Evolutionary conservation across 2,888 invertebrate genomes (phyloP).

Genomic region (Microctonus brassicae): DNA sequence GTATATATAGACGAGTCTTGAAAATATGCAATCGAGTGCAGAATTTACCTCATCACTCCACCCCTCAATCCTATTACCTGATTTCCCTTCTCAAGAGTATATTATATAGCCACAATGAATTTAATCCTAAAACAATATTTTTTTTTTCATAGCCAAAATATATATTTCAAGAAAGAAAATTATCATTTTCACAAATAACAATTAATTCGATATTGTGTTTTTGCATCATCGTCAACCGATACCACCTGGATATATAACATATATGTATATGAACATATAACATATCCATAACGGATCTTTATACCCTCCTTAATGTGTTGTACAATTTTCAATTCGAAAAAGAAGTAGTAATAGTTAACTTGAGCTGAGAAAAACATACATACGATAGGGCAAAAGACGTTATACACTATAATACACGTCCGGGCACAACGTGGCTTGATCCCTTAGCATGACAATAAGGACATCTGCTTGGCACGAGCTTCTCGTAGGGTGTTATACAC

Average conservation of each 20-base stretch:
- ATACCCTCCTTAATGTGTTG: not conserved
- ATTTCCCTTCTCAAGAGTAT: not conserved
- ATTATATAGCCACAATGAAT: too few species aligned
- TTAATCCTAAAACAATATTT: not conserved
- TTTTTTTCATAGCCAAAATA: not conserved
- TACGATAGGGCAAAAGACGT: conserved; percentile 55
- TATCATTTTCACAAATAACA: not conserved
- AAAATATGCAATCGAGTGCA: not conserved
- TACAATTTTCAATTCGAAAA: conserved; percentile 12
- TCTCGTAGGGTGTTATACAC: conserved; percentile 45
- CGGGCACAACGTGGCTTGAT: conserved; percentile 49
- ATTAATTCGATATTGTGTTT: not conserved
- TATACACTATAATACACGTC: conserved; percentile 47
- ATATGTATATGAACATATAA: too few species aligned
- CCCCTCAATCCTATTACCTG: not conserved
- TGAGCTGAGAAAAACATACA: conserved; percentile 43
- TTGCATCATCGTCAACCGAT: not conserved
- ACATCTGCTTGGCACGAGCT: conserved; percentile 67
- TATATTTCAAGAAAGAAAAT: not conserved
- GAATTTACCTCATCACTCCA: not conserved
- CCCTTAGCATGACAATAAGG: conserved; percentile 66
- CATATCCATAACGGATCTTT: conserved; percentile 4
- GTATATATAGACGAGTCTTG: not conserved
- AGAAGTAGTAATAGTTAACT: conserved; percentile 21
- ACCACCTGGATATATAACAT: conserved; percentile 15